Percentiles rank a stretch among this genome's conserved stretches.
Evolutionary conservation across 2,888 invertebrate genomes (phyloP).

Genomic region (Platypus cylindrus): DNA sequence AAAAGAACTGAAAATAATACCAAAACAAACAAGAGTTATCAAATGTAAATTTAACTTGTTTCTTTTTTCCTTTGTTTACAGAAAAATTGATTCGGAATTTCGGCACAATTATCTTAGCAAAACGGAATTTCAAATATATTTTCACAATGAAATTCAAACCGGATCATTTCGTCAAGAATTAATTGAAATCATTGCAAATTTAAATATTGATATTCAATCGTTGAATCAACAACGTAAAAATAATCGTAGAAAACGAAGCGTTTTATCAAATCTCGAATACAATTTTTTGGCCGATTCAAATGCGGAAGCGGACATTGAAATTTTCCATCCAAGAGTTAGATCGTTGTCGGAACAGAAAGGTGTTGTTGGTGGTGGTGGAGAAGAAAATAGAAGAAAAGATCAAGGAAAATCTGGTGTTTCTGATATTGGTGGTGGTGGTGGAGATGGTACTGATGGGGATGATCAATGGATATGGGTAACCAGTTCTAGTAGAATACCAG

Average conservation of each 20-base stretch:
- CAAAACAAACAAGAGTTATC: too few species aligned
- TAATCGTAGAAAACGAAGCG: slow-evolving; percentile 12
- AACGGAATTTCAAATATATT: slow-evolving; percentile 26
- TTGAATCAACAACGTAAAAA: slow-evolving; percentile 10
- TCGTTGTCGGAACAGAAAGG: slow-evolving; percentile 36
- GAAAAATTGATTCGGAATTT: slow-evolving; percentile 31
- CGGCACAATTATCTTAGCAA: slow-evolving; percentile 29
- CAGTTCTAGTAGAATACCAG: slow-evolving; percentile 75
- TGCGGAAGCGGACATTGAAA: slow-evolving; percentile 48
- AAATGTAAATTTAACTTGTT: too few species aligned
- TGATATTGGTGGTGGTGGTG: slow-evolving; percentile 57
- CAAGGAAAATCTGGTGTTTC: slow-evolving; percentile 42
- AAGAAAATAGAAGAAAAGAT: slow-evolving; percentile 28
- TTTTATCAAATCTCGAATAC: slow-evolving; percentile 16
- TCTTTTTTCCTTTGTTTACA: slow-evolving; percentile 6
- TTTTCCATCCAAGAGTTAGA: slow-evolving; percentile 58
- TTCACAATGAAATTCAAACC: slow-evolving; percentile 25
- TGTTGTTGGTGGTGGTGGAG: too few species aligned
- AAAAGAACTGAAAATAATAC: too few species aligned
- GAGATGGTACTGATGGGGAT: slow-evolving; percentile 57
- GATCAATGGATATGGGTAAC: slow-evolving; percentile 81
- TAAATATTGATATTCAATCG: slow-evolving; percentile 11
- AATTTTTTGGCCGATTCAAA: slow-evolving; percentile 24
- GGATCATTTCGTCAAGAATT: slow-evolving; percentile 26
- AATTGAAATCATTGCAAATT: slow-evolving; percentile 23